phyloP scores from a whole-genome alignment of 2,888 invertebrate species.

The Thecophora atra region DNA sequence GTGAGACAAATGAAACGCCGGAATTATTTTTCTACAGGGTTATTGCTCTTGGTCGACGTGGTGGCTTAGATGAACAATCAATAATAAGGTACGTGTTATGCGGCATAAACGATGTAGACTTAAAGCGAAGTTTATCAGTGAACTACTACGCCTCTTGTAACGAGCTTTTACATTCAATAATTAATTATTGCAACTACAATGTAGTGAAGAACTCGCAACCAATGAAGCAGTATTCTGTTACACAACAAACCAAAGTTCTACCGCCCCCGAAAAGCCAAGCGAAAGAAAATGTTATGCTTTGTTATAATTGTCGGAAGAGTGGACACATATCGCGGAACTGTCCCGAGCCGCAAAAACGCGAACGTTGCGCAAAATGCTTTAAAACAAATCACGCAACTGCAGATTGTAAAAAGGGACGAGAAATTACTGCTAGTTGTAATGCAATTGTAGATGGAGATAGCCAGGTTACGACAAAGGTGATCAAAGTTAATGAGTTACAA shows the following conservation, averaged over 20 bases:
- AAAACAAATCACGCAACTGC: neutral
- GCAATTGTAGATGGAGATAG: constrained; percentile 16
- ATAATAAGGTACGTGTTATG: too few species aligned
- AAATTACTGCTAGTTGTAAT: neutral
- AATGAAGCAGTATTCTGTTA: neutral
- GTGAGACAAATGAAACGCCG: too few species aligned
- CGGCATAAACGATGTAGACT: too few species aligned
- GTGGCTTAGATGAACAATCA: too few species aligned
- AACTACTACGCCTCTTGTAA: neutral
- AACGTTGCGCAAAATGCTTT: neutral
- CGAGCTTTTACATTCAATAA: neutral
- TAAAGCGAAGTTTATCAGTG: neutral
- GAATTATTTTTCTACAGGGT: too few species aligned
- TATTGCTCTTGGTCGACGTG: too few species aligned
- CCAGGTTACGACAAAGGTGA: constrained; percentile 1
- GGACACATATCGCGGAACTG: neutral
- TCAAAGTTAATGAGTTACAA: constrained; percentile 19
- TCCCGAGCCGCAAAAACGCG: neutral
- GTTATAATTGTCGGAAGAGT: neutral
- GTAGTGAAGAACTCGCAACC: neutral
- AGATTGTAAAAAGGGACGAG: neutral
- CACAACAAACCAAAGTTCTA: neutral
- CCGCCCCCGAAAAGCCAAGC: neutral
- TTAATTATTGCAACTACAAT: neutral
- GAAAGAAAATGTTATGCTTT: neutral